Base-by-base conservation (phyloP, 2,113 vertebrate species). In the Cynocephalus volans region DNA sequence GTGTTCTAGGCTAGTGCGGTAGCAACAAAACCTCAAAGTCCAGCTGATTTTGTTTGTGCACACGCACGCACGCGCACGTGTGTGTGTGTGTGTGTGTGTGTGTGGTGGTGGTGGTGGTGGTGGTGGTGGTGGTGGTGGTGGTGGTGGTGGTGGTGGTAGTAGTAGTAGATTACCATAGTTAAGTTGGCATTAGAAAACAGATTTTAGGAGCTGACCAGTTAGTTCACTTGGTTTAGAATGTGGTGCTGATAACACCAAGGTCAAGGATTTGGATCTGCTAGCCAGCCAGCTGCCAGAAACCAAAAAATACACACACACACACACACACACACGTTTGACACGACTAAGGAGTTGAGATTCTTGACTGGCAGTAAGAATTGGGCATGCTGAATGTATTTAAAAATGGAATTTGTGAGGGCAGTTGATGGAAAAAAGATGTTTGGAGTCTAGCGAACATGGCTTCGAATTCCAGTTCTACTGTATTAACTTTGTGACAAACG, bases 401-500 rank as follows among this genome's bases (percentile, higher is more conserved):
- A 79, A 82, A 67, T 54, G 24, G 33, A 36, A 67, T 91, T 76
- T 72, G 50, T 85, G 11, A 95, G 41, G 2, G 14, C 24, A 58
- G 93, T 91, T 60, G 28, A 72, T 85, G 28, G 28, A 72, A 95
- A 28, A 45, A 87, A 8, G 60, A 36, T 88, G 28, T 77, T 95
- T 94, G 36, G 19, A 79, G 50, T 83, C 18, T 17, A 54, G n/a
- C 62, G 69, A 90, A 54, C 12, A 84, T 88, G n/a, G 41, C 8
- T 96, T 93, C 93, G 36, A 88, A 85, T 96, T 95, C 67, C 45
- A 87, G 13, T 94, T 90, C 60, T 88, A 50, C 33, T 90, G 54
- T 17, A 17, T 95, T 70, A 70, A n/a, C 28, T 92, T 7, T 95
- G 31, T 56, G 56, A 76, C 36, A 69, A 69, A 58, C 84, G 23